phyloP scores from a whole-genome alignment of 2,888 invertebrate genomes.

The Macrostomum cliftonense region DNA sequence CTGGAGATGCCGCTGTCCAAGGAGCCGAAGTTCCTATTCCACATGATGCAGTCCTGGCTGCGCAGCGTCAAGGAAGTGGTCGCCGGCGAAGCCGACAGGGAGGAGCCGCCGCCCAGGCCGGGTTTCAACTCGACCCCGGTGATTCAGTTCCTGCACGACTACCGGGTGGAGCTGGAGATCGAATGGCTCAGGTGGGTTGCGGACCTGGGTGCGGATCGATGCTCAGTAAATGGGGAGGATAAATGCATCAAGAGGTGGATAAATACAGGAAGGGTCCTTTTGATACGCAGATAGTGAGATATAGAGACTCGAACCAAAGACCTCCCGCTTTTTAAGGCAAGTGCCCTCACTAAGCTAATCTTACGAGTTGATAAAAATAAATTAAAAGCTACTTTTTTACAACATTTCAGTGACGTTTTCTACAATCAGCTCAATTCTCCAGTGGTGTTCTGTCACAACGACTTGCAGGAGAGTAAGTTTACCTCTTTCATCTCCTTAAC shows the following conservation, averaged over 20 bases:
- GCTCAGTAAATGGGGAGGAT: too few species aligned
- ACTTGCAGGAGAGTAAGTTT: constrained; percentile 65
- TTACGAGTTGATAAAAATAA: too few species aligned
- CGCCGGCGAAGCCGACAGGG: neutral
- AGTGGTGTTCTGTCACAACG: constrained; percentile 56
- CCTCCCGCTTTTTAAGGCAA: too few species aligned
- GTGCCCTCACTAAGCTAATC: too few species aligned
- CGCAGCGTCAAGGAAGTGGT: neutral
- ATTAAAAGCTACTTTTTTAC: too few species aligned
- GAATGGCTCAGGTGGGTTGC: neutral
- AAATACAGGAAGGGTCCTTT: too few species aligned
- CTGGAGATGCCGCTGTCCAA: constrained; percentile 78
- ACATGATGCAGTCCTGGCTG: constrained; percentile 63
- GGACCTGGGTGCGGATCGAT: too few species aligned
- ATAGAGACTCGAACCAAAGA: too few species aligned
- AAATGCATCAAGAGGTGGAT: too few species aligned
- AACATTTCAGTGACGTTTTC: constrained; percentile 1
- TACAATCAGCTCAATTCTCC: neutral
- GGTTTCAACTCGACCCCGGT: too few species aligned
- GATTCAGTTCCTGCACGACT: neutral
- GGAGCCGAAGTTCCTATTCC: constrained; percentile 82
- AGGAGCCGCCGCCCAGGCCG: too few species aligned
- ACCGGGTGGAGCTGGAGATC: neutral
- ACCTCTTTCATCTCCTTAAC: neutral
- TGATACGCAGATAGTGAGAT: too few species aligned